Base-by-base conservation (phyloP, 2,797 vertebrate species). In the Varecia variegata region DNA sequence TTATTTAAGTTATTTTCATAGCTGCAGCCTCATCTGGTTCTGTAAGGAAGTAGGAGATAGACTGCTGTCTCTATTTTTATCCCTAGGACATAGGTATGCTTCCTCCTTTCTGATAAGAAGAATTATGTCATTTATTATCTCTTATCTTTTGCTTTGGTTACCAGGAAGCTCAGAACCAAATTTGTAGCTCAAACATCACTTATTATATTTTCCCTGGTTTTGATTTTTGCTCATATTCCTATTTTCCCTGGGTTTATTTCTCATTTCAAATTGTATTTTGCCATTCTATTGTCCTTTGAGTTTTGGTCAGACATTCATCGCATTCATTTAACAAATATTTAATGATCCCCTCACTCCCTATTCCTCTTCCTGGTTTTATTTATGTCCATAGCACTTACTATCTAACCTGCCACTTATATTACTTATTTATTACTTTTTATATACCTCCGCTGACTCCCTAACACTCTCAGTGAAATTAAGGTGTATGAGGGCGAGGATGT, bases 1-100 rank as follows among this genome's bases (percentile, higher is more conserved):
- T 95, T 93, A n/a, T 85, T 89, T 21, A 65, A 67, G 38, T 45
- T 88, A 79, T 93, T 95, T 87, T 83, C 47, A 71, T n/a, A 92
- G 52, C 23, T 81, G n/a, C 38, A n/a, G 12, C 90, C 81, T 82
- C 88, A 32, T 65, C 70, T 65, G 40, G 45, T 67, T 77, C 74
- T 70, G 21, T 27, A 47, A 83, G 83, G n/a, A 76, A 81, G 83
- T 12, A 32, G 71, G 58, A 95, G 6, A 27, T 23, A 70, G 7
- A 47, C 0, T 32, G 15, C 35, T 40, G 7, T 21, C 7, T 87
- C 56, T 62, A 12, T 93, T 93, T 95, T 45, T 43, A 70, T 77
- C 32, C 62, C 60, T 71, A 17, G 35, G 67, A 77, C 13, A 11
- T 52, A 56, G 62, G 47, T 43, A 35, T 45, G 27, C 23, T 35